Evolutionary conservation across 2,113 vertebrate genomes (phyloP), one percentile per base, ranked within the genome.

Genomic region (Hemiprocne comata): DNA sequence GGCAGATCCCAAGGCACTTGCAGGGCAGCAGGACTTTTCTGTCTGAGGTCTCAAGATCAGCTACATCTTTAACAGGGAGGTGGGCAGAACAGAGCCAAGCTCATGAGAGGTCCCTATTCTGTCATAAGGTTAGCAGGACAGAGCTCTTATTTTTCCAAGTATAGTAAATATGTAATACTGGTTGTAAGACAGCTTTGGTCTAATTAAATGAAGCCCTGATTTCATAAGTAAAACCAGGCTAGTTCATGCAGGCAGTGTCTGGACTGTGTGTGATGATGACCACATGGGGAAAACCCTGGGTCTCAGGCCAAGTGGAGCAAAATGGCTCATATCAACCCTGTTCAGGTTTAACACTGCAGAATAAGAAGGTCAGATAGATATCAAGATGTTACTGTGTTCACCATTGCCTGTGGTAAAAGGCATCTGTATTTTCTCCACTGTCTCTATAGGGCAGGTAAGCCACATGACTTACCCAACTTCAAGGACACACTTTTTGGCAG

Each of bases 241-340:
- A 1, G 38, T 38, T 72, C 65, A n/a, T 18, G 1, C 26, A 23
- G 69, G 53, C 25, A 5, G 10, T 10, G 20, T n/a, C 58, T 53
- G 58, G 29, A 31, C 46, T 73, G 14, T 19, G 19, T 77, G 25
- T 42, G 19, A 7, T 33, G 42, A 36, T 21, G 25, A 46, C 28
- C 57, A 14, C 1, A 0, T 53, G 42, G 11, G 16, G 19, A 77
- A 29, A 53, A 26, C 23, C 23, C 15, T 1, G 1, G 8, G 25
- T 44, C 34, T 75, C 46, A 53, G 29, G 40, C 33, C 46, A 53
- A 65, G 26, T 13, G 24, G 16, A 53, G 31, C 19, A 31, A 61
- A 89, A 34, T 10, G 24, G 18, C 44, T 85, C 44, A 4, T 31
- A 29, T 6, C 17, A 24, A 14, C 54, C 34, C 17, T 29, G 64